Evolutionary conservation across 2,888 invertebrate species (phyloP).

Genomic region (Leptinotarsa haldemani): DNA sequence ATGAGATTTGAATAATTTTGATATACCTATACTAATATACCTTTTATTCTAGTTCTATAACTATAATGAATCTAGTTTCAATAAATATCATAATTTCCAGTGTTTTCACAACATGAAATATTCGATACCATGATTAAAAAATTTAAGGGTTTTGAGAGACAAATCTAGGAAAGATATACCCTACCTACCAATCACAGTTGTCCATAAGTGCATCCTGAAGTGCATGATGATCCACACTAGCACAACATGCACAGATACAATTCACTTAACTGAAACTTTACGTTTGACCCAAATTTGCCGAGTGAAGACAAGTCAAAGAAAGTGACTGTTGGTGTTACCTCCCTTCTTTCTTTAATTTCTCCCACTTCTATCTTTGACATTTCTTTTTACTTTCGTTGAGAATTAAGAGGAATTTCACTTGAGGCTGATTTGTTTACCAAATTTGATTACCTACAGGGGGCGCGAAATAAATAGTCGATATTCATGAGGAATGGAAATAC

Average conservation of each 20-base stretch:
- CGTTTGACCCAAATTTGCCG: conserved; percentile 64
- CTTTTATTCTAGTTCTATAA: too few relatives aligned
- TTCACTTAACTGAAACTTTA: conserved; percentile 59
- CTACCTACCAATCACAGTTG: conserved; percentile 54
- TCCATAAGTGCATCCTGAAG: conserved; percentile 55
- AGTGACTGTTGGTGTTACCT: conserved; percentile 61
- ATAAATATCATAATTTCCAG: too few relatives aligned
- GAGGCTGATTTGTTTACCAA: conserved; percentile 28
- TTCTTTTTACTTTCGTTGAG: conserved; percentile 64
- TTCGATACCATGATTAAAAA: too few relatives aligned
- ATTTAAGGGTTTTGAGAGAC: background rate
- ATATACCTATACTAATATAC: too few relatives aligned
- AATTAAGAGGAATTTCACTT: conserved; percentile 58
- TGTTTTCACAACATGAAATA: too few relatives aligned
- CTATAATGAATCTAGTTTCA: too few relatives aligned
- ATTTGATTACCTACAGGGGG: conserved; percentile 5
- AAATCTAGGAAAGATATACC: conserved; percentile 9
- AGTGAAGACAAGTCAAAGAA: conserved; percentile 63
- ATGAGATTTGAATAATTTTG: too few relatives aligned
- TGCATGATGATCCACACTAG: conserved; percentile 52
- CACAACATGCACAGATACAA: conserved; percentile 52
- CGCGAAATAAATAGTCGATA: background rate
- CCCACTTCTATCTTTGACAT: conserved; percentile 59
- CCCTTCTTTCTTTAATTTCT: conserved; percentile 63
- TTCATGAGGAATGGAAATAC: too few relatives aligned